Evolutionary conservation across 2,888 invertebrate species (phyloP), one percentile per base, ranked within the genome.

Genomic region (Baccha elongata): DNA sequence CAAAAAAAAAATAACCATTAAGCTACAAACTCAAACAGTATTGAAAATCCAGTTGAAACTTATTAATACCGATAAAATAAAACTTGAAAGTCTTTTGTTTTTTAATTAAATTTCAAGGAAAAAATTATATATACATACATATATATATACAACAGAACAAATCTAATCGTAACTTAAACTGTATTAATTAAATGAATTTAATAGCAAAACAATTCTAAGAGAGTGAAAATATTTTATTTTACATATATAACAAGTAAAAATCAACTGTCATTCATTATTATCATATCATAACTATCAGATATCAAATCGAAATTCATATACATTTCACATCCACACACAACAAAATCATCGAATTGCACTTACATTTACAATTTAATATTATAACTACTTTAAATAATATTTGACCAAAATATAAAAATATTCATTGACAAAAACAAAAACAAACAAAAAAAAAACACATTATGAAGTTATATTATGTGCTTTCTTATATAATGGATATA

Each of bases 11-110:
- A 58, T 84, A 86, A 80, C 68, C 86, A 80, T 80, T 84, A 85
- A 73, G 65, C 71, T 83, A 81, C 85, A 64, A 83, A 85, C 72
- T 85, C 73, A 72, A 81, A 68, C 83, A 83, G 83, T 83, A 78
- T 76, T 80, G 84, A 85, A 53, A 75, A 65, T 76, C n/a, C 52
- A 19, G 72, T 79, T 73, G 67, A 64, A 55, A 67, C 58, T 67
- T 73, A 83, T 50, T 65, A 26, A 67, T 85, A 84, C 58, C 69
- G 37, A 60, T 13, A 37, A 8, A 52, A 60, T 19, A 53, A 40
- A 72, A 48, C 29, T 23, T 19, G 67, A 67, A 23, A 40, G n/a
- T n/a, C n/a, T 40, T 32, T 46, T 52, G 35, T 60, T 65, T 60
- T 55, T 48, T 58, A 5, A 13, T 13, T 4, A 13, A 4, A 46